Conservation (phyloP, 2,797 vertebrate genomes). For the Pseudocheirus occidentalis region DNA sequence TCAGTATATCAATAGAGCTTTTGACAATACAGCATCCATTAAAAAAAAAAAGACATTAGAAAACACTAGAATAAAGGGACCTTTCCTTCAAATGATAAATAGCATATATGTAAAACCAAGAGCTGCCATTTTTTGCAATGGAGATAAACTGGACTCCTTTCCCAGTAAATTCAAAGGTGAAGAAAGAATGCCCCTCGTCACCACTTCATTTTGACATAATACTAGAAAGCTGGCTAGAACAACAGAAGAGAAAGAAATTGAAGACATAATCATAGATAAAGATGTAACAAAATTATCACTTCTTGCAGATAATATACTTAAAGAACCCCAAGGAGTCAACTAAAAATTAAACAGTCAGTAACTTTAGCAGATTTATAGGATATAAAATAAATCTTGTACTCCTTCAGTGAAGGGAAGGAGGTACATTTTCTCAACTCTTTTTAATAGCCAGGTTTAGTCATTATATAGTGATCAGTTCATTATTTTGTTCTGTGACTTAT, state of each 20-base stretch:
- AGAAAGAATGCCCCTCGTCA: not conserved
- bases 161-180: not conserved
- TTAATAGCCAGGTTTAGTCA: not conserved
- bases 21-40: not conserved
- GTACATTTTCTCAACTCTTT: not conserved
- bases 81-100: not conserved
- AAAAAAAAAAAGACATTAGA: not conserved
- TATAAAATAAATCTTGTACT: not conserved
- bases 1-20: not conserved
- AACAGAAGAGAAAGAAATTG: not conserved
- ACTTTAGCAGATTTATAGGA: not conserved
- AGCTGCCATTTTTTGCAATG: not conserved
- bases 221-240: not conserved
- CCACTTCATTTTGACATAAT: not conserved
- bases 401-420: not conserved
- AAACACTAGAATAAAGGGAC: not conserved
- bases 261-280: not conserved
- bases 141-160: not conserved
- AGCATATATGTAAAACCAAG: not conserved
- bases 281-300: not conserved
- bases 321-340: not conserved
- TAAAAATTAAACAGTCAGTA: not conserved
- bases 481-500: not conserved
- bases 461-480: not conserved
- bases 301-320: not conserved